Conservation (phyloP, 1,140 invertebrate species). For the Rhopalosiphum maidis region DNA sequence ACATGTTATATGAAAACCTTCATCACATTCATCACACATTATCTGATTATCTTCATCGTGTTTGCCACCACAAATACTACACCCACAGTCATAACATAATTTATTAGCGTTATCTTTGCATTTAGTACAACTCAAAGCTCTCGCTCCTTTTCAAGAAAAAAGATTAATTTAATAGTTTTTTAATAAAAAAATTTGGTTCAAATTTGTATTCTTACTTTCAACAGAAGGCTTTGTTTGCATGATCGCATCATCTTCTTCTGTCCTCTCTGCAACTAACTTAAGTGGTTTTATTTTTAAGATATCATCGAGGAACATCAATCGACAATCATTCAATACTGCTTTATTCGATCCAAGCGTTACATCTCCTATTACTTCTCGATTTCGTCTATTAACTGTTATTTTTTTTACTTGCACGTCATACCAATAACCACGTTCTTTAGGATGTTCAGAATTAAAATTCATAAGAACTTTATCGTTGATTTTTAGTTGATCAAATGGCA, state of each 20-base stretch:
- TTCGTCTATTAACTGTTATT: conserved; percentile 60
- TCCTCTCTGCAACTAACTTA: conserved; percentile 63
- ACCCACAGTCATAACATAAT: conserved; percentile 79
- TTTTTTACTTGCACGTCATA: conserved; percentile 70
- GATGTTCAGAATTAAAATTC: conserved; percentile 79
- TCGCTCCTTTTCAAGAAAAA: conserved; percentile 63
- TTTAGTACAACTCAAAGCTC: conserved; percentile 67
- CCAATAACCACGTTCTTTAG: conserved; percentile 76
- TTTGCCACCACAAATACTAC: conserved; percentile 76
- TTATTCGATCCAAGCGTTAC: conserved; percentile 62
- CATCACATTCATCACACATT: conserved; percentile 80
- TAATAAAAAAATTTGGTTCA: background rate
- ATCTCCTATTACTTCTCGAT: conserved; percentile 62
- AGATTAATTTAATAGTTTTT: background rate
- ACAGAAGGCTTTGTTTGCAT: conserved; percentile 61
- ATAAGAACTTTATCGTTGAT: conserved; percentile 73
- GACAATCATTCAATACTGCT: conserved; percentile 65
- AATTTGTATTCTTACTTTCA: conserved; percentile 56
- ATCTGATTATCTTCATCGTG: conserved; percentile 73
- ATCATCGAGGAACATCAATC: conserved; percentile 66
- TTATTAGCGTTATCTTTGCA: conserved; percentile 73
- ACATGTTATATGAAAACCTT: conserved; percentile 73
- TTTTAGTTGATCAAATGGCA: conserved; percentile 69
- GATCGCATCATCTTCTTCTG: conserved; percentile 61
- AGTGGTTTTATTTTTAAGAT: conserved; percentile 67